phyloP scores from a whole-genome alignment of 35 echinoderm and acorn worm genomes.

The Apostichopus parvimensis region DNA sequence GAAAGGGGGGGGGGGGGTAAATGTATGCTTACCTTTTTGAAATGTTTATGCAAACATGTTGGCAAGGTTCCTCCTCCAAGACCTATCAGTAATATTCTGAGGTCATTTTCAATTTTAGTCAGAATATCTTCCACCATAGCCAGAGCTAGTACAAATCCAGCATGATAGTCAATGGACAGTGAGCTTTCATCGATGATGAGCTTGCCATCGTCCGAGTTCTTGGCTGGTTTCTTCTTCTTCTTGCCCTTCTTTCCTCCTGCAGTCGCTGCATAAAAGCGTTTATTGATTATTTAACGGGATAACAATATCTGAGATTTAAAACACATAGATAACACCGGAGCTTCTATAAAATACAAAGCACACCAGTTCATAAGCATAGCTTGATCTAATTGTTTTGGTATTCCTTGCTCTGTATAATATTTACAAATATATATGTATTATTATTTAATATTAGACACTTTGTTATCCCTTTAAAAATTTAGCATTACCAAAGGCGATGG shows the following conservation, averaged over 20 bases:
- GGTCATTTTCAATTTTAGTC: conserved; percentile 1
- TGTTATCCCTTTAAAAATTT: too few relatives aligned
- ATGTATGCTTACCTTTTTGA: conserved; percentile 58
- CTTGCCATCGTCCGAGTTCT: background rate
- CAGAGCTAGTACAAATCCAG: conserved; percentile 53
- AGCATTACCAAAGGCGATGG: too few relatives aligned
- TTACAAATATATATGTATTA: too few relatives aligned
- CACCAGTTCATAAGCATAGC: too few relatives aligned
- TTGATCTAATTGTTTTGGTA: too few relatives aligned
- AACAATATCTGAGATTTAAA: too few relatives aligned
- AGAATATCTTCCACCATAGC: conserved; percentile 48
- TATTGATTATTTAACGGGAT: background rate
- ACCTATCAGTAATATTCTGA: conserved; percentile 67
- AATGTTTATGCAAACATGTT: conserved; percentile 73
- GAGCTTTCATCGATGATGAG: conserved; percentile 52
- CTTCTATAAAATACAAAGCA: too few relatives aligned
- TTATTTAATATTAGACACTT: too few relatives aligned
- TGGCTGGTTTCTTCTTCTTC: conserved; percentile 27
- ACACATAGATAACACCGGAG: too few relatives aligned
- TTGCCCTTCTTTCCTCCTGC: conserved; percentile 53
- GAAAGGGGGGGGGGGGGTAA: too few relatives aligned
- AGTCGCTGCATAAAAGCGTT: background rate
- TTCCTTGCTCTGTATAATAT: too few relatives aligned
- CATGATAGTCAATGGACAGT: conserved; percentile 47
- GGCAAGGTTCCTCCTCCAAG: conserved; percentile 74